Evolutionary conservation across 2,113 vertebrate genomes (phyloP), one percentile per base, ranked within the genome.

Genomic region (Polypterus bichir): DNA sequence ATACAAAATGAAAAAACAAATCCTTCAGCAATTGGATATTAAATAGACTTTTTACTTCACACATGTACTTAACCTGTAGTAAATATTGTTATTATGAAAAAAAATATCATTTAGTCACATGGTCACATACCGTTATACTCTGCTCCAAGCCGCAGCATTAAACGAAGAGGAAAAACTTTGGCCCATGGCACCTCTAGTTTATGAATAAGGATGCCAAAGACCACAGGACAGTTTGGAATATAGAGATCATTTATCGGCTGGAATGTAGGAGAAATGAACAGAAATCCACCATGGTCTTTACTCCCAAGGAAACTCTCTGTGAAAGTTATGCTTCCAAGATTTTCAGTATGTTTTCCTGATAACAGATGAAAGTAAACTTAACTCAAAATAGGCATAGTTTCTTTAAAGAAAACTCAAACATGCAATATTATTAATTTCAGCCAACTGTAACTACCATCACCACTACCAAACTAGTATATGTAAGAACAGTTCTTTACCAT

Each of bases 131-230:
- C 82, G 11, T 70, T 84, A 69, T 89, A 88, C 71, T 93, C 89
- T 48, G 86, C 81, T 68, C 94, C 94, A 59, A 97, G 65, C 79
- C 92, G 83, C 53, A 97, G 82, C 60, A 97, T 88, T 71, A 97
- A 86, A 52, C 92, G 84, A 48, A 96, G 88, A 1, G 96, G 93
- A 68, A 97, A 97, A 64, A 93, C 93, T 67, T 97, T 97, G 63
- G 89, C 92, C 96, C 93, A 97, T 3, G 92, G 92, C 54, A 94
- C 89, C 78, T 98, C 94, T 70, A 93, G 72, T 58, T 95, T 97
- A 76, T 94, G 92, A 71, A 98, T 85, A 44, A 98, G 89, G 74
- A 97, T 68, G 5, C 94, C 93, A 68, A 59, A 93, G 60, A 97
- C 82, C 73, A 93, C 91, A 47, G 91, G 88, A 56, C 69, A 77